phyloP scores from a whole-genome alignment of 2,113 vertebrate species.

The Bufo bufo region DNA sequence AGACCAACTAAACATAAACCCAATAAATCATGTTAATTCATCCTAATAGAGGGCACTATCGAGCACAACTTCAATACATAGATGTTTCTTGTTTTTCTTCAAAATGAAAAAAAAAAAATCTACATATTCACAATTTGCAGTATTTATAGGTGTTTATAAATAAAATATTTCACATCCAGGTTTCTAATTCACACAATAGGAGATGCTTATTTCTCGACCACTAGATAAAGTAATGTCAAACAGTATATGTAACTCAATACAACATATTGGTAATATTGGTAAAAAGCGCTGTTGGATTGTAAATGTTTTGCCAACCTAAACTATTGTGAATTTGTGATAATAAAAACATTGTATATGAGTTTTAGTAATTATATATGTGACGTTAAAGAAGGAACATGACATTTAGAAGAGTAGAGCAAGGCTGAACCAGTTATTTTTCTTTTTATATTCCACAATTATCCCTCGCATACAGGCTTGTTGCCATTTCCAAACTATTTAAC shows the following conservation, averaged over 20 bases:
- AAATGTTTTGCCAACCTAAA: neutral
- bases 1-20: too few species aligned
- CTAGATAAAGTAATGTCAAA: neutral
- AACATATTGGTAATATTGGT: neutral
- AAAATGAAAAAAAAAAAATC: too few species aligned
- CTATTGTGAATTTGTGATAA: neutral
- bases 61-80: too few species aligned
- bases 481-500: constrained; percentile 51
- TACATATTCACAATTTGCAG: too few species aligned
- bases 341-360: neutral
- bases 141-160: too few species aligned
- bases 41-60: too few species aligned
- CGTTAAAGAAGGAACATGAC: constrained; percentile 7
- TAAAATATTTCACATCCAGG: too few species aligned
- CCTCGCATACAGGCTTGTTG: neutral
- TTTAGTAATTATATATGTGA: neutral
- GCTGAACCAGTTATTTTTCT: constrained; percentile 5
- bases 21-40: too few species aligned
- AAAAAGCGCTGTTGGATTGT: neutral
- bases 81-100: too few species aligned
- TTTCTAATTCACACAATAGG: too few species aligned
- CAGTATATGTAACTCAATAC: neutral
- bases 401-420: constrained; percentile 18
- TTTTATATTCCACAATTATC: constrained; percentile 6
- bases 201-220: neutral